Evolutionary conservation across 2,113 vertebrate genomes (phyloP).

Genomic region (Labeo catla): DNA sequence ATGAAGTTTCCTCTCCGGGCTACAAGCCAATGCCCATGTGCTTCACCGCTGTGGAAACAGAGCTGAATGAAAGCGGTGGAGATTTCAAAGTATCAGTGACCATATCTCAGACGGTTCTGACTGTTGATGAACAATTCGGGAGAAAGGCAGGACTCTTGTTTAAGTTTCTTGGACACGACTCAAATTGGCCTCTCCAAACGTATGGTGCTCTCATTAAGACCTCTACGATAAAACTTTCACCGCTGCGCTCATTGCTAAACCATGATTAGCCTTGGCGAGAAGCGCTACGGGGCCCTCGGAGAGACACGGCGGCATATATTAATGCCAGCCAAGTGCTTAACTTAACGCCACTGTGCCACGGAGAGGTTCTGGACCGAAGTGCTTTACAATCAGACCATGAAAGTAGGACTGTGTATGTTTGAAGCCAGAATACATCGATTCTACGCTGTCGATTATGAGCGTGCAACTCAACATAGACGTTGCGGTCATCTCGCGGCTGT

Average conservation of each 20-base stretch:
- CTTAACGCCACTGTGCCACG: background rate
- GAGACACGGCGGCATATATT: conserved; percentile 1
- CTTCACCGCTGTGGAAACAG: background rate
- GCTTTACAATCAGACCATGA: conserved; percentile 34
- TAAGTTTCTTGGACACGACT: conserved; percentile 12
- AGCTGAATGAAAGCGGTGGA: conserved; percentile 3
- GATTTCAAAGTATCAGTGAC: conserved; percentile 35
- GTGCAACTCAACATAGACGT: conserved; percentile 27
- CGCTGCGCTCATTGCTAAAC: conserved; percentile 24
- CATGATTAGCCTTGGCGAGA: conserved; percentile 41
- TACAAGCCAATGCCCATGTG: conserved; percentile 50
- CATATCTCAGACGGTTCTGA: conserved; percentile 12
- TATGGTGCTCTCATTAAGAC: conserved; percentile 39
- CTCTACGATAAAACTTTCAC: conserved; percentile 17
- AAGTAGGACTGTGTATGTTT: background rate
- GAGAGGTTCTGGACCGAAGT: background rate
- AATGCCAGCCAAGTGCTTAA: conserved; percentile 20
- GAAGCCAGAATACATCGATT: conserved; percentile 23
- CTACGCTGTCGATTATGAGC: conserved; percentile 2
- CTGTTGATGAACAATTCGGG: background rate
- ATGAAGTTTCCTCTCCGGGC: conserved; percentile 51
- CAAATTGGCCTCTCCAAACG: conserved; percentile 20
- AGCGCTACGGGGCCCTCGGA: background rate
- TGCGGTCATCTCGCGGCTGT: conserved; percentile 23
- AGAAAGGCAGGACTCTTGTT: conserved; percentile 23